A percentile compares a stretch with the other conserved stretches of the same genome.
phyloP scores from a whole-genome alignment of 2,888 invertebrate genomes.

The Gandaritis pyraliata region DNA sequence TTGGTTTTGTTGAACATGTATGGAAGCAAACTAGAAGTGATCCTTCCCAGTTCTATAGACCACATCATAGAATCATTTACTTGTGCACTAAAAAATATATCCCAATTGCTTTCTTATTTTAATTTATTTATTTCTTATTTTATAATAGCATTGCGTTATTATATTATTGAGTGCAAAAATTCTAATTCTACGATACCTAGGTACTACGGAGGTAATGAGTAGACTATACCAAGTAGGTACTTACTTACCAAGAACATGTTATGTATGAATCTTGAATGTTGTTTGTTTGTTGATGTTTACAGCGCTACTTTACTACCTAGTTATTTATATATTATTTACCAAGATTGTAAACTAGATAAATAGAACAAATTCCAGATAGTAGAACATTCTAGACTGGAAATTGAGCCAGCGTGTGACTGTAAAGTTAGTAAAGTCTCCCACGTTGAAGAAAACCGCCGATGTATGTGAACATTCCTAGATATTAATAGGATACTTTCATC shows the following conservation, averaged over 20 bases:
- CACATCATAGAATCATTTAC: no score
- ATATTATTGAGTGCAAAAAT: no score
- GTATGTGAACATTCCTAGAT: constrained; percentile 34
- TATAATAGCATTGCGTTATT: no score
- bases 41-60: no score
- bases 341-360: constrained; percentile 6
- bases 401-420: constrained; percentile 9
- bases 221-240: not conserved
- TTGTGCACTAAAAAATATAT: no score
- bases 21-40: no score
- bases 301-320: not conserved
- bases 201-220: not conserved
- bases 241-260: constrained; percentile 1
- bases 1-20: no score
- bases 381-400: constrained; percentile 34
- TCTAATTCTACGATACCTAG: no score
- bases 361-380: not conserved
- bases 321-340: not conserved
- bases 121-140: no score
- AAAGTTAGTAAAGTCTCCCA: constrained; percentile 27
- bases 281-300: constrained; percentile 23
- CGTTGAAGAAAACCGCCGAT: constrained; percentile 23
- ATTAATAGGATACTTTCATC: constrained; percentile 35
- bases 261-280: constrained; percentile 5
- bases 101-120: no score